Base-by-base conservation (phyloP, 2,113 vertebrate genomes). In the Mungos mungo region DNA sequence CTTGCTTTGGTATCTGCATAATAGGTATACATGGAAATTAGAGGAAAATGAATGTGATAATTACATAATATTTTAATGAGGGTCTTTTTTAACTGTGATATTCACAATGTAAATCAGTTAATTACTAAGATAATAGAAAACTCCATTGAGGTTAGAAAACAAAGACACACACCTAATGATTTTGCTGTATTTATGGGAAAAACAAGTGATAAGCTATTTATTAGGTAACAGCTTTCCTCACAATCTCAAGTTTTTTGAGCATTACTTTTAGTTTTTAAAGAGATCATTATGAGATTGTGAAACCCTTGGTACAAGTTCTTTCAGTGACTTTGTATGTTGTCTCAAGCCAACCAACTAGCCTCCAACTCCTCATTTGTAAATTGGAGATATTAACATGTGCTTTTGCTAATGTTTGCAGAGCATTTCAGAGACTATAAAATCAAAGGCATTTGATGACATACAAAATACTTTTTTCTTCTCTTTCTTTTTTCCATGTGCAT, bases 1-100 rank as follows among this genome's bases (percentile, higher is more conserved):
- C 86, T 60, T 41, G 33, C 31, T 79, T 79, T 65, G 9, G 21
- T 65, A 50, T 52, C 97, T 98, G 69, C 18, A 95, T 83, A 90
- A 84, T 13, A 88, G 0, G 10, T 14, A 27, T 6, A 7, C 16
- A 50, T 29, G 14, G 57, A 88, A 57, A 66, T 16, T 79, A 65
- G n/a, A 76, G 54, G 47, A 65, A 81, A 85, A 12, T 65, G 7
- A 47, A 52, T 35, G 19, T 25, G 29, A 68, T 13, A 63, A 90
- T 88, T 68, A 45, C 8, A 66, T 7, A 65, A 14, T 81, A 68
- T 89, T 69, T 31, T 74, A 94, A 47, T 38, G 21, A 69, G 19
- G 74, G 29, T 45, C 38, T 92, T 94, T 47, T 82, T 76, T 83
- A 35, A 87, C 7, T 82, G 14, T 60, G 41, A 71, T 83, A 57